phyloP scores from a whole-genome alignment of 2,888 invertebrate genomes.

The Poecilobothrus nobilitatus region DNA sequence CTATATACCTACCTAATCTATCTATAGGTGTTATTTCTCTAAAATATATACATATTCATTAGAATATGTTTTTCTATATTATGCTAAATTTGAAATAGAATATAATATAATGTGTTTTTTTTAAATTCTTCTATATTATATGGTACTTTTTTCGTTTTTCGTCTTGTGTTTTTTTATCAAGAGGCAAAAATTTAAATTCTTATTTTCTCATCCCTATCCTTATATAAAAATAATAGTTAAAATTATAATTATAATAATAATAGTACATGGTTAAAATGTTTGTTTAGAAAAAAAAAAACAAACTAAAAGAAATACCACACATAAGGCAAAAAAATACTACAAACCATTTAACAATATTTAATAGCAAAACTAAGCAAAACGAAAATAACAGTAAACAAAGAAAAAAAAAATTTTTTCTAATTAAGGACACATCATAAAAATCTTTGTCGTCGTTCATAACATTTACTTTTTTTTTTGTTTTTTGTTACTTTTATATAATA shows the following conservation, averaged over 20 bases:
- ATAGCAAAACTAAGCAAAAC: neutral
- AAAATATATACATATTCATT: no score
- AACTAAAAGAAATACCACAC: neutral
- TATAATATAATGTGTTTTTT: neutral
- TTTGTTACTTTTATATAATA: no score
- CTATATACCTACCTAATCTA: no score
- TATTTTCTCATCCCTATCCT: no score
- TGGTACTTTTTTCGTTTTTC: no score
- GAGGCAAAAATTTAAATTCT: no score
- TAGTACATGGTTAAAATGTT: neutral
- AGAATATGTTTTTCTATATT: no score
- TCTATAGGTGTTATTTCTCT: no score
- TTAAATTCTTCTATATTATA: neutral
- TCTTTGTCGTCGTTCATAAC: neutral
- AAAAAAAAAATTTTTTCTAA: conserved; percentile 14
- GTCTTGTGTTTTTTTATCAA: no score
- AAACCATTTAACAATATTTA: neutral
- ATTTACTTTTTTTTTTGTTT: no score
- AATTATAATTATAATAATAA: conserved; percentile 1
- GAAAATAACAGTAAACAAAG: neutral
- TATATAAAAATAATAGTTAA: neutral
- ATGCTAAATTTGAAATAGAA: no score
- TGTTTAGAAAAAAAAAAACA: neutral
- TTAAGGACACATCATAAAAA: conserved; percentile 20
- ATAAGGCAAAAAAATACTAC: neutral